Evolutionary conservation across 2,888 invertebrate genomes (phyloP), one percentile per base, ranked within the genome.

Genomic region (Nephrotoma guestfalica): DNA sequence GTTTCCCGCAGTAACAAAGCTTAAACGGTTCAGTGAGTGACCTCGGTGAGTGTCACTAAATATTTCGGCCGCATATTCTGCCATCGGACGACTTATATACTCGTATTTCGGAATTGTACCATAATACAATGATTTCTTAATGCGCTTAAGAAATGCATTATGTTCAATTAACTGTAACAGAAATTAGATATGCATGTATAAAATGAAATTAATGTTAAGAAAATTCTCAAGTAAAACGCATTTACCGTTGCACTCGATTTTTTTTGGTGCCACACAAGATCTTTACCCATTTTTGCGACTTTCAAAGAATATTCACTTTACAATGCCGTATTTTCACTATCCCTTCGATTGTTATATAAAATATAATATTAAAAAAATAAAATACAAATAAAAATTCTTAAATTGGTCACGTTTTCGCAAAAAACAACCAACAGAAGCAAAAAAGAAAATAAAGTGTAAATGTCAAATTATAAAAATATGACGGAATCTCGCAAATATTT

Each of bases 121-220:
- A 92, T 97, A 98, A 91, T 98, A 97, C 86, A 98, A 92, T 2
- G 97, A 96, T 91, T 98, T 97, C 18, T 95, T 94, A 89, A 98
- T 96, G 89, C 98, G 93, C 89, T 95, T 94, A 88, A 97, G 92
- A 90, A 97, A 96, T 89, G 95, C 95, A 87, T 94, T 94, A 90
- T 97, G 96, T 86, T 90, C 90, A 89, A 91, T 90, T 87, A 91
- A 90, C 91, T 91, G 71, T 0, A 87, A 85, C 71, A 47, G 7
- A 85, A 51, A 6, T 43, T 43, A 11, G 2, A 43, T 43, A 43
- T 9, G 11, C 4, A 84, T 30, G 83, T 3, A 2, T 83, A 43
- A 85, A 11, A 85, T 30, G 1, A 18, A 18, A 43, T 85, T 6
- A 43, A 18, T 41, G 11, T 85, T 41, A 41, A 13, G 9, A 40